Evolutionary conservation across 2,888 invertebrate genomes (phyloP), one percentile per base, ranked within the genome.

Genomic region (Thyatira batis): DNA sequence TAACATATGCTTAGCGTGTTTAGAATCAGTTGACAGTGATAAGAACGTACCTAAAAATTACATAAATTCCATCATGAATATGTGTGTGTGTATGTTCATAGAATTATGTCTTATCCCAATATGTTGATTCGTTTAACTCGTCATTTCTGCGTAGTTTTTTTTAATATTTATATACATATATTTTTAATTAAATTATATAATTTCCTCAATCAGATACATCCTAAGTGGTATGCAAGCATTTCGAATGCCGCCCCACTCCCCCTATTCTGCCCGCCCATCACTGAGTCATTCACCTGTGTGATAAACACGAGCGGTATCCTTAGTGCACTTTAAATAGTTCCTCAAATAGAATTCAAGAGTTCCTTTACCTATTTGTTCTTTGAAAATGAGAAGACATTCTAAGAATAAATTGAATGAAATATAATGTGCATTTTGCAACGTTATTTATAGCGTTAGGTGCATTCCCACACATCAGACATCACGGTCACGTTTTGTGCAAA

Each of bases 201-300:
- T 20, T 45, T 45, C 21, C 11, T 45, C 21, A 20, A 13, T 45
- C n/a, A 10, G 13, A 45, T 13, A 21, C 6, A 6, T 25, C 13
- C 23, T 5, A 45, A 45, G 23, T 8, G 3, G 45, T 25, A 25
- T 6, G 11, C 20, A 10, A 4, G 6, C 11, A 21, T 21, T 45
- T 5, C 11, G 45, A 4, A 11, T 45, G 23, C 21, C 45, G 10
- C 11, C 43, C n/a, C 21, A 46, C 51, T 46, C 45, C 17, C 23
- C 33, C 9, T 20, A 33, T 49, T 46, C 57, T 25, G 21, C 46
- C 55, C 45, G 11, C 53, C 54, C 61, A 60, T 54, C 58, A 45
- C 17, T 27, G 50, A 57, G 61, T 60, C 61, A 65, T 60, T 67
- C 58, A 61, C 67, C 61, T 61, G 52, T 54, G 53, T 55, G 23